Conservation (phyloP, 2,888 invertebrate species). For the Nephrocerus scutellatus region DNA sequence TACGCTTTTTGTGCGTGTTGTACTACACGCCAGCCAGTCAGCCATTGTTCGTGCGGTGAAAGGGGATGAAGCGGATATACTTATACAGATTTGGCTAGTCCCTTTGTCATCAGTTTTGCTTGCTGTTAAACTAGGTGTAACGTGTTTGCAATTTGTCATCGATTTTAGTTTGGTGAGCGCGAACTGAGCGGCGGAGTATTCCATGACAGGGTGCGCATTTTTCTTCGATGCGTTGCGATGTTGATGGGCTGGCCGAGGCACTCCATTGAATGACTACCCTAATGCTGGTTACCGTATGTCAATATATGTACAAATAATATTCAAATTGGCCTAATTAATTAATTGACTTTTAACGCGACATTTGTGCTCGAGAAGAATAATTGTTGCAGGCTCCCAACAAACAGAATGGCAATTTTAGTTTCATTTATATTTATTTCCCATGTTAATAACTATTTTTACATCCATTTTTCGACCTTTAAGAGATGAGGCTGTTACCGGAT, state of each 20-base stretch:
- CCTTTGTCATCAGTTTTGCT: constrained; percentile 5
- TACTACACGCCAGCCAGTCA: constrained; percentile 3
- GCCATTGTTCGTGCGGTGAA: constrained; percentile 14
- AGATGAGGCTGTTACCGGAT: too few relatives aligned
- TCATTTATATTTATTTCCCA: too few relatives aligned
- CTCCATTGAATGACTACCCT: constrained; percentile 7
- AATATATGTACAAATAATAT: constrained; percentile 31
- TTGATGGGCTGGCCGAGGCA: constrained; percentile 6
- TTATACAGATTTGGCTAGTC: constrained; percentile 15
- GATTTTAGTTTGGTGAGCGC: constrained; percentile 40
- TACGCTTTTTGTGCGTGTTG: constrained; percentile 9
- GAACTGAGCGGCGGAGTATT: too few relatives aligned
- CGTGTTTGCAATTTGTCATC: constrained; percentile 49
- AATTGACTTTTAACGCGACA: constrained; percentile 39
- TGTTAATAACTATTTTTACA: too few relatives aligned
- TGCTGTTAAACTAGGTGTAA: constrained; percentile 45
- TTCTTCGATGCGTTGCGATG: neutral
- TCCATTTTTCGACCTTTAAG: too few relatives aligned
- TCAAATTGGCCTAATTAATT: constrained; percentile 43
- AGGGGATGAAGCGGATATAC: constrained; percentile 8
- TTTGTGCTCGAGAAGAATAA: too few relatives aligned
- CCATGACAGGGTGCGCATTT: neutral
- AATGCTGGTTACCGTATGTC: constrained; percentile 24
- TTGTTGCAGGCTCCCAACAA: too few relatives aligned
- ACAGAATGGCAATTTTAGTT: too few relatives aligned